These are phyloP conservation scores for Meda fulgida DNA, from an alignment of 2,797 vertebrate species.

Conservation along the genomic window DNA sequence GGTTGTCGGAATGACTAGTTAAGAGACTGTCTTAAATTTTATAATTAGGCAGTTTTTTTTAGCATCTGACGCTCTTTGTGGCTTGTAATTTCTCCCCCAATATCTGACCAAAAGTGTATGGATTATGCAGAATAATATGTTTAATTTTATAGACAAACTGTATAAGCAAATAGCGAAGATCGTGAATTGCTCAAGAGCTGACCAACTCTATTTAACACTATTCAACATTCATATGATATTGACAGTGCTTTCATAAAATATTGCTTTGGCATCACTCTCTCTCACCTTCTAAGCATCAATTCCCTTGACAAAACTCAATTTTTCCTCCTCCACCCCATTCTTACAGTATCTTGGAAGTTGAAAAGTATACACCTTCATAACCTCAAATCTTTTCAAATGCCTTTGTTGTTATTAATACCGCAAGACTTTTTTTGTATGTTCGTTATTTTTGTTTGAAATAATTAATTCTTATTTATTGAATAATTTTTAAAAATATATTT, in stretches of 20 bases:
- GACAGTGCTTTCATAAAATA: constrained; percentile 6
- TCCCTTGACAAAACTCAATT: not conserved
- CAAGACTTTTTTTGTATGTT: not conserved
- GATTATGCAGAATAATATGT: not conserved
- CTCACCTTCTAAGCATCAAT: not conserved
- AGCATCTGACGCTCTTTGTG: not conserved
- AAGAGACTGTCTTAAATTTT: not conserved
- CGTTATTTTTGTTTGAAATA: not conserved
- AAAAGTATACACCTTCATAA: not conserved
- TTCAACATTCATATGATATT: not conserved
- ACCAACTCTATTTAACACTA: not conserved
- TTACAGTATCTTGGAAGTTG: not conserved
- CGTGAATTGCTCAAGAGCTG: not conserved
- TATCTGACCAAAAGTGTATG: not conserved
- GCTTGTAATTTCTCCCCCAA: not conserved
- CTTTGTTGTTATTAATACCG: not conserved
- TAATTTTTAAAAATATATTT: too few species aligned
- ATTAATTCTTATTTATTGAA: not conserved
- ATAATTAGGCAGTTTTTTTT: not conserved
- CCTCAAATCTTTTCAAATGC: not conserved
- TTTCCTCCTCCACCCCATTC: not conserved
- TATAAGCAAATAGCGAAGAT: not conserved
- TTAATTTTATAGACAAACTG: not conserved
- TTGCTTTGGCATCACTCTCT: constrained; percentile 5
- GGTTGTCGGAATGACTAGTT: too few species aligned